Conservation (phyloP, 2,888 invertebrate genomes). For the Caenorhabditis sp. region DNA sequence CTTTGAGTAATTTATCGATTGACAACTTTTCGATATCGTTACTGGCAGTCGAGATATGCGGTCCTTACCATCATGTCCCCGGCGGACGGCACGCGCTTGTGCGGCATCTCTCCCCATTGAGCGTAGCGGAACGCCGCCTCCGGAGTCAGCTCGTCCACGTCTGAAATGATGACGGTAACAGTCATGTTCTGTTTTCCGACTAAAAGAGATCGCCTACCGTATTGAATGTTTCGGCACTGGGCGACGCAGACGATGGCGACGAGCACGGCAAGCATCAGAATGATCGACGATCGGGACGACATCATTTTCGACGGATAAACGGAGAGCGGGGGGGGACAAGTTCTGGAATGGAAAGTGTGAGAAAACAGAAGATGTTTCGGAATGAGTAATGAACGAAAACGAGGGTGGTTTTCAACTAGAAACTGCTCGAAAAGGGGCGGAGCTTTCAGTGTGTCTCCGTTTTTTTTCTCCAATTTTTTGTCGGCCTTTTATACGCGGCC, state of each 20-base stretch:
- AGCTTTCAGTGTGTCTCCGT: not conserved
- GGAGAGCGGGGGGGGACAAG: constrained; percentile 12
- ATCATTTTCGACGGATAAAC: constrained; percentile 3
- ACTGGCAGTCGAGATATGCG: not conserved
- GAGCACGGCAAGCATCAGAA: constrained; percentile 42
- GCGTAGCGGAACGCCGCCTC: constrained; percentile 47
- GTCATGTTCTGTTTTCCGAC: too few relatives aligned
- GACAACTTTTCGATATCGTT: not conserved
- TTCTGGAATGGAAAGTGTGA: constrained; percentile 3
- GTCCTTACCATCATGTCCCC: constrained; percentile 61
- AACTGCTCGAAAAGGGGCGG: not conserved
- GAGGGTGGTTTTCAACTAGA: not conserved
- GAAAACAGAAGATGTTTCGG: not conserved
- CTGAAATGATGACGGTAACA: constrained; percentile 3
- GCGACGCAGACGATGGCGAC: constrained; percentile 40
- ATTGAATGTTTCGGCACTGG: constrained; percentile 43
- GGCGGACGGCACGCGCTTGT: constrained; percentile 52
- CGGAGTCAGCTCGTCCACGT: constrained; percentile 40
- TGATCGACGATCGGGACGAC: constrained; percentile 25
- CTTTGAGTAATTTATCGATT: not conserved
- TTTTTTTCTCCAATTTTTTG: not conserved
- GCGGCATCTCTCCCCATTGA: constrained; percentile 55
- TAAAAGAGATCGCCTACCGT: constrained; percentile 17
- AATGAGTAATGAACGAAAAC: not conserved
- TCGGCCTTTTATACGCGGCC: constrained; percentile 24